Base-by-base conservation (phyloP, 2,888 invertebrate genomes). In the Perizoma affinitatum region DNA sequence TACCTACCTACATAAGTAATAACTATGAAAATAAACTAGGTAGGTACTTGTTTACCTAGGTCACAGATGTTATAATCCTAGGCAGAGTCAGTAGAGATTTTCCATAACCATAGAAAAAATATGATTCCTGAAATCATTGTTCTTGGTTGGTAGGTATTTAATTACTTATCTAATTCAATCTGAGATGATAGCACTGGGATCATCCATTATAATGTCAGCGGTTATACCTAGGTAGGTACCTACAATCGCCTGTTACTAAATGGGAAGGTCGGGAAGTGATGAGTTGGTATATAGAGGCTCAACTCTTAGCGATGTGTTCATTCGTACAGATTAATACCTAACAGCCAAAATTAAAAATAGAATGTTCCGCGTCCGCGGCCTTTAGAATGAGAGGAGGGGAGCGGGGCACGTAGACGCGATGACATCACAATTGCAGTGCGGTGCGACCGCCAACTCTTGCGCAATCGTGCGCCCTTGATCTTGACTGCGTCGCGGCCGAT, bases 391-490 rank as follows among this genome's bases (percentile, higher is more conserved):
- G 71, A 73, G 69, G 73, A 75, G 76, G 80, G 76, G 80, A 42
- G 61, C 10, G 79, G 75, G 80, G 79, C 75, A 69, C 72, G 74
- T 79, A 84, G 85, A 83, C 86, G 83, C 81, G 89, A 90, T 91
- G 91, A 91, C 90, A 90, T 91, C 91, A 91, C 90, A 86, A 83
- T 80, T 88, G 90, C 90, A 89, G 86, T 78, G 84, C 84, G 83
- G 82, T 83, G 86, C 87, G 87, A 83, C 87, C 84, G 91, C 90
- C 90, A 90, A 88, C 87, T 87, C 86, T 92, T 91, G 87, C 91
- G 92, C 90, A 92, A 92, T 89, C 90, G 83, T 74, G 75, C 84
- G 92, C 88, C 92, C 92, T 92, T 92, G 92, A 92, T 92, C 92
- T 92, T 92, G 92, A 92, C 92, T 92, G 92, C 90, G 91, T 87